Percentiles rank a stretch among this genome's conserved stretches.
Evolutionary conservation across 92 coral and sea anemone species (phyloP).

Genomic region (Epizoanthus illoricatus): DNA sequence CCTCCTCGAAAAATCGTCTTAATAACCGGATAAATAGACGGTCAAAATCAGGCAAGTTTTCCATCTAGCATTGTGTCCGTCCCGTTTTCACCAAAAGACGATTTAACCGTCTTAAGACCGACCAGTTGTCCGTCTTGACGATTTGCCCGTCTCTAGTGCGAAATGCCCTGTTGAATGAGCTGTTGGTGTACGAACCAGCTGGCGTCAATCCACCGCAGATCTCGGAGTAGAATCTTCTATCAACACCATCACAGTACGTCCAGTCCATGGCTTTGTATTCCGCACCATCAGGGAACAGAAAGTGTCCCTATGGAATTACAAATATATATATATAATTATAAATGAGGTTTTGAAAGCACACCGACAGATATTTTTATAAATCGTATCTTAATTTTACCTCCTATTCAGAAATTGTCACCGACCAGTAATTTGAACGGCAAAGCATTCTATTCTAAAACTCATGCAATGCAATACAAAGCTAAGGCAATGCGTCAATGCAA

Average conservation of each 20-base stretch:
- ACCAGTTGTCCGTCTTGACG: background rate
- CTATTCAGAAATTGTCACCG: too few relatives aligned
- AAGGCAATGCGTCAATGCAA: too few relatives aligned
- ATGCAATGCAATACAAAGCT: too few relatives aligned
- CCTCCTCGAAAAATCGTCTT: too few relatives aligned
- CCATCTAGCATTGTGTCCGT: too few relatives aligned
- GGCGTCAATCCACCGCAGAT: constrained; percentile 63
- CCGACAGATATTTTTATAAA: background rate
- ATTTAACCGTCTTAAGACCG: too few relatives aligned
- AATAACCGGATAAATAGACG: too few relatives aligned
- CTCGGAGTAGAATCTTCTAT: constrained; percentile 64
- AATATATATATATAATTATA: background rate
- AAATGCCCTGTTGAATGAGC: background rate
- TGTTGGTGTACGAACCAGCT: constrained; percentile 58
- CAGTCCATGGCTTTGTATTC: constrained; percentile 47
- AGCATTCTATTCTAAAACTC: too few relatives aligned
- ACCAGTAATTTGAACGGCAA: too few relatives aligned
- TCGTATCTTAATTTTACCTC: too few relatives aligned
- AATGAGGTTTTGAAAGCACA: background rate
- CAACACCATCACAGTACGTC: constrained; percentile 61
- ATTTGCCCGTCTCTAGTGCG: background rate
- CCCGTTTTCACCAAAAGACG: too few relatives aligned
- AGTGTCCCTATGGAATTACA: constrained; percentile 48
- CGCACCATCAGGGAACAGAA: constrained; percentile 59
- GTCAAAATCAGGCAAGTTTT: too few relatives aligned